Evolutionary conservation across 2,113 vertebrate genomes (phyloP).

Genomic region (Bungarus multicinctus): DNA sequence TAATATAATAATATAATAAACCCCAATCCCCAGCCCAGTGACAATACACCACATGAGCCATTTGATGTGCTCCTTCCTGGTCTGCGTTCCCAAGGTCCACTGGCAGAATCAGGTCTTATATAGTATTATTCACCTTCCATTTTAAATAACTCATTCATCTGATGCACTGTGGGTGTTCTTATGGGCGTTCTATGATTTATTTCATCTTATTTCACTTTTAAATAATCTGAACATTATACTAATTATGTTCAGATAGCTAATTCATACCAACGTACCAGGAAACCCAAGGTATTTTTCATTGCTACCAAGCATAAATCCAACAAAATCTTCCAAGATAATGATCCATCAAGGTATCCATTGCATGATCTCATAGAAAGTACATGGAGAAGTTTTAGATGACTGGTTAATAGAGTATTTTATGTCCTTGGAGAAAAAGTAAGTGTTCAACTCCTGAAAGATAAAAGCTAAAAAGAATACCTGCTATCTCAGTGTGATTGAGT

Average conservation of each 20-base stretch:
- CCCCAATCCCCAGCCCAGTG: no score
- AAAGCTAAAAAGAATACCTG: constrained; percentile 12
- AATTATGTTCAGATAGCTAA: not conserved
- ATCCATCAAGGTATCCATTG: constrained; percentile 4
- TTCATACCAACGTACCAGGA: not conserved
- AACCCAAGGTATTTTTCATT: not conserved
- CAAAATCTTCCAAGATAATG: not conserved
- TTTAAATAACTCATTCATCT: not conserved
- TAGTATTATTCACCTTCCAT: not conserved
- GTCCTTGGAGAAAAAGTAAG: not conserved
- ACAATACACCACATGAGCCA: no score
- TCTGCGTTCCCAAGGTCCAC: no score
- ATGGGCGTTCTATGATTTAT: not conserved
- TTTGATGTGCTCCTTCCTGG: no score
- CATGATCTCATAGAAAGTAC: constrained; percentile 7
- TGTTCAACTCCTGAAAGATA: not conserved
- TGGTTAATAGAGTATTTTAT: constrained; percentile 7
- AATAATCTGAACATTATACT: not conserved
- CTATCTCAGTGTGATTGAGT: not conserved
- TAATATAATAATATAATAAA: no score
- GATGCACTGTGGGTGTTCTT: not conserved
- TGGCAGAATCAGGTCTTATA: no score
- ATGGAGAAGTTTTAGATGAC: constrained; percentile 20
- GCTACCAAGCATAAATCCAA: not conserved
- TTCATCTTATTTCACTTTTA: not conserved